These are phyloP conservation scores for Loripinus fragilis DNA, from an alignment of 2,888 invertebrate genomes.

Conservation along the genomic window DNA sequence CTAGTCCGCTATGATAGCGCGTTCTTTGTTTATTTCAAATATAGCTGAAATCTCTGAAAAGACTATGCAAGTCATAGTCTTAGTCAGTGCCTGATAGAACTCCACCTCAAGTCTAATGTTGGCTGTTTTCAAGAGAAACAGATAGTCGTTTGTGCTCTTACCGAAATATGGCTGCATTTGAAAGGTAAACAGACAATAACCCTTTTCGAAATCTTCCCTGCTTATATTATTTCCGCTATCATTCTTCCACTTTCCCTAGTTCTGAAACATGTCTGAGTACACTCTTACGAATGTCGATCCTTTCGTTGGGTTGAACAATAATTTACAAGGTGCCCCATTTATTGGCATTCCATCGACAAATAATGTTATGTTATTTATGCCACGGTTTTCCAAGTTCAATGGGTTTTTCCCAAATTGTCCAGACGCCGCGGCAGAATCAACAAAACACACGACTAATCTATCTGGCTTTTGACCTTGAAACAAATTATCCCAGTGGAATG, in stretches of 20 bases:
- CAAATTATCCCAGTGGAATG: conserved; percentile 37
- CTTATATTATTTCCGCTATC: conserved; percentile 28
- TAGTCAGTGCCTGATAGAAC: conserved; percentile 23
- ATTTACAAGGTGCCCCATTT: conserved; percentile 13
- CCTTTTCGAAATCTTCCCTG: conserved; percentile 24
- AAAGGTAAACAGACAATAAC: conserved; percentile 28
- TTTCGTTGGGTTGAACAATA: conserved; percentile 19
- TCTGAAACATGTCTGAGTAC: conserved; percentile 21
- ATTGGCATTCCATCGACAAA: conserved; percentile 13
- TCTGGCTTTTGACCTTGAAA: conserved; percentile 42
- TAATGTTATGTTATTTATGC: conserved; percentile 10
- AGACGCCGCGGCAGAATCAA: conserved; percentile 21
- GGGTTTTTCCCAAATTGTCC: conserved; percentile 17
- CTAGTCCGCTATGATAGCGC: conserved; percentile 23
- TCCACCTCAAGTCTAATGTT: conserved; percentile 39
- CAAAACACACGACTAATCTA: conserved; percentile 42
- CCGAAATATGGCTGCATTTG: conserved; percentile 27
- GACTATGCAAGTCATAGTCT: conserved; percentile 22
- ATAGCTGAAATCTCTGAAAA: conserved; percentile 22
- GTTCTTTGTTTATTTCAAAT: conserved; percentile 35
- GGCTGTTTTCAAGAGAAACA: conserved; percentile 34
- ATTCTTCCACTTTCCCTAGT: conserved; percentile 6
- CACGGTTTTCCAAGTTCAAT: conserved; percentile 7
- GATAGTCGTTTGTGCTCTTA: conserved; percentile 30
- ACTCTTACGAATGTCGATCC: conserved; percentile 24